Percentiles rank a stretch among this genome's conserved stretches.
Conservation (phyloP, 2,888 invertebrate species). For the Drosophila diplacantha region DNA sequence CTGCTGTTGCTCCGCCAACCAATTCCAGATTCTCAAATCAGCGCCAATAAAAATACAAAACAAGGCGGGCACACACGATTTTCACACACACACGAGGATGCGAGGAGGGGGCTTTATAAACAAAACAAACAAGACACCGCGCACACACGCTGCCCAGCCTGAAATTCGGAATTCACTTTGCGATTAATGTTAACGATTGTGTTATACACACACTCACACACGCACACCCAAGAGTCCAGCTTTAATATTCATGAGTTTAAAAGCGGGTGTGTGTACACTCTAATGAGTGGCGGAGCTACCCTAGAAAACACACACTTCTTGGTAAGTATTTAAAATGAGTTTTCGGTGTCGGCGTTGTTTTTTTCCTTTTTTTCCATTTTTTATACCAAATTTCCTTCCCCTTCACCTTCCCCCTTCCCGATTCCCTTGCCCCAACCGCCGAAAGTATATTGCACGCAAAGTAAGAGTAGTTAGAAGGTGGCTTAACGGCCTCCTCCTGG, state of each 20-base stretch:
- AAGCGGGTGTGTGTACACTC: conserved; percentile 31
- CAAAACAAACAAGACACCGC: conserved; percentile 65
- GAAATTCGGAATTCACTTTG: conserved; percentile 11
- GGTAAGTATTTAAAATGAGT: conserved; percentile 35
- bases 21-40: conserved; percentile 36
- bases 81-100: conserved; percentile 24
- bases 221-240: conserved; percentile 13
- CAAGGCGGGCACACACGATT: conserved; percentile 32
- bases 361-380: conserved; percentile 10
- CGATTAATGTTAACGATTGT: conserved; percentile 33
- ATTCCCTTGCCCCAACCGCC: background rate
- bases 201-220: conserved; percentile 21
- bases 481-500: conserved; percentile 31
- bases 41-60: conserved; percentile 63
- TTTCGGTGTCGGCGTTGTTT: conserved; percentile 18
- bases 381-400: conserved; percentile 60
- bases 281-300: conserved; percentile 53
- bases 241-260: conserved; percentile 26
- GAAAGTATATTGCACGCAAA: conserved; percentile 49
- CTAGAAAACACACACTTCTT: conserved; percentile 22
- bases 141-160: conserved; percentile 42
- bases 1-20: conserved; percentile 11
- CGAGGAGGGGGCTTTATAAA: conserved; percentile 64
- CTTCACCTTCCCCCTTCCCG: background rate
- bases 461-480: conserved; percentile 44